Conservation (phyloP, 2,888 invertebrate species). For the Eremobia ochroleuca region DNA sequence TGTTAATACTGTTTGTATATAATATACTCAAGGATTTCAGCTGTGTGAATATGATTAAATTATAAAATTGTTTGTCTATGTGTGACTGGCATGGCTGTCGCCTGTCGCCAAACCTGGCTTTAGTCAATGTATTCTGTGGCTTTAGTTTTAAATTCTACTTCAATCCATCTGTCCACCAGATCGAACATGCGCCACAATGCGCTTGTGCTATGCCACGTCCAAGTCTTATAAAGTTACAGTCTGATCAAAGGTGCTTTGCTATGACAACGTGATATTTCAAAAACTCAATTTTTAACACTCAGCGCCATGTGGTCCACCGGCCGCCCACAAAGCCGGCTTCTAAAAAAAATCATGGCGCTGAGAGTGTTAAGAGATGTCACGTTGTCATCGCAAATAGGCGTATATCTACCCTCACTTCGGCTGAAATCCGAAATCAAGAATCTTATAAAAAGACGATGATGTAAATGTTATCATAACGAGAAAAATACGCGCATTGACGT, state of each 20-base stretch:
- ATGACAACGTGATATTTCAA: too few relatives aligned
- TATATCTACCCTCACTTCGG: background rate
- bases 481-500: too few relatives aligned
- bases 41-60: constrained; percentile 5
- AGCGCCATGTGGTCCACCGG: too few relatives aligned
- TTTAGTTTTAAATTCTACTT: background rate
- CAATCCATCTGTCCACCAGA: background rate
- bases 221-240: background rate
- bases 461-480: background rate
- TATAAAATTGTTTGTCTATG: background rate
- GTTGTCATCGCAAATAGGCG: too few relatives aligned
- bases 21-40: background rate
- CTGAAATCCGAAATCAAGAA: background rate
- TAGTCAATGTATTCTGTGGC: too few relatives aligned
- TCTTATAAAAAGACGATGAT: background rate
- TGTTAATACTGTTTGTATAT: background rate
- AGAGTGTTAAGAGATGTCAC: too few relatives aligned
- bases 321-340: too few relatives aligned
- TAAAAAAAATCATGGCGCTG: too few relatives aligned
- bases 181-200: background rate
- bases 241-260: background rate
- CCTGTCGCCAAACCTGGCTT: too few relatives aligned
- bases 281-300: too few relatives aligned
- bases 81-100: background rate
- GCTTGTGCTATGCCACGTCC: background rate